These are phyloP conservation scores for Noctuana brunneofusca DNA, from an alignment of 2,888 invertebrate genomes.

Conservation along the genomic window DNA sequence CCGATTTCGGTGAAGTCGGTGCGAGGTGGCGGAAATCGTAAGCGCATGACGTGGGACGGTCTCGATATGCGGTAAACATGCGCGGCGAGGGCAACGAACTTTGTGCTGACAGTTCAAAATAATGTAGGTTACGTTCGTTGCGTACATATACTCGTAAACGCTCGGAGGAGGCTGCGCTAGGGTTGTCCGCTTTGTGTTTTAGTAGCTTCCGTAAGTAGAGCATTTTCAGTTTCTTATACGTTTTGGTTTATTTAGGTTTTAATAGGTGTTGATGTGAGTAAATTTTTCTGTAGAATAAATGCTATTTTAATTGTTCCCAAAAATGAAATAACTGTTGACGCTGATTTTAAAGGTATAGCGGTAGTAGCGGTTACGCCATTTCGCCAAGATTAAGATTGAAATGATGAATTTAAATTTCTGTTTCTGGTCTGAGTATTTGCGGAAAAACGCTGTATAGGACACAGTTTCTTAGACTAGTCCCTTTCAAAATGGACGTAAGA, in stretches of 20 bases:
- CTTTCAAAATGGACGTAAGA: too few relatives aligned
- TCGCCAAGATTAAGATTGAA: too few relatives aligned
- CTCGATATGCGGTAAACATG: constrained; percentile 68
- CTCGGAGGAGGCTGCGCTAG: constrained; percentile 55
- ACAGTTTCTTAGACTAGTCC: too few relatives aligned
- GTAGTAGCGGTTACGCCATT: too few relatives aligned
- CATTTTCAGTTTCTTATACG: neutral
- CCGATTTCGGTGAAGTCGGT: constrained; percentile 14
- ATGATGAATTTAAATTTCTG: too few relatives aligned
- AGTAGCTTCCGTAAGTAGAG: neutral
- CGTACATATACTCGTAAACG: constrained; percentile 79
- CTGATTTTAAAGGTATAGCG: too few relatives aligned
- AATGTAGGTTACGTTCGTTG: constrained; percentile 82
- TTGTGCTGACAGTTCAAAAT: constrained; percentile 81
- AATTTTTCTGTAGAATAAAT: too few relatives aligned
- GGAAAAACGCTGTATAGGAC: too few relatives aligned
- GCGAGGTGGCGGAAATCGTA: constrained; percentile 55
- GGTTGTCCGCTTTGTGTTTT: constrained; percentile 36
- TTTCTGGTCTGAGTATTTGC: too few relatives aligned
- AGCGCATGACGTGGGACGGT: constrained; percentile 64
- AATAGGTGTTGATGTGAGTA: neutral
- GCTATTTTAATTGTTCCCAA: too few relatives aligned
- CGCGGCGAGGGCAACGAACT: constrained; percentile 75
- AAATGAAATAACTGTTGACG: too few relatives aligned
- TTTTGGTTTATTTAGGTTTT: neutral